Percentiles rank a stretch among this genome's conserved stretches.
These are phyloP conservation scores for Euclidia mi DNA, from an alignment of 2,888 invertebrate species.

Conservation along the genomic window DNA sequence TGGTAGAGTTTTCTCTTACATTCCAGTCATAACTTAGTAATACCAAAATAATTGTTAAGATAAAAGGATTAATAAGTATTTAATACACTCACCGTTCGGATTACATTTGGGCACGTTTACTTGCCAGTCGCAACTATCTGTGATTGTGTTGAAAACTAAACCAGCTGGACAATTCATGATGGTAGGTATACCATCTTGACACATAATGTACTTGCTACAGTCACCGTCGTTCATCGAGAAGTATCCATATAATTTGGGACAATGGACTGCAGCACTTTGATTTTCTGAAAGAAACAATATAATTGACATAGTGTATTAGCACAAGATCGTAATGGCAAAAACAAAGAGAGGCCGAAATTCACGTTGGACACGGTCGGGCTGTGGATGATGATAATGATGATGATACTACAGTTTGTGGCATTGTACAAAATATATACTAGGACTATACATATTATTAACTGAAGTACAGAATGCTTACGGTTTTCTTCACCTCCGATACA, in stretches of 20 bases:
- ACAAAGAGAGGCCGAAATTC: no score
- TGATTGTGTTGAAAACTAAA: constrained; percentile 68
- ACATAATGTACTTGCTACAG: constrained; percentile 73
- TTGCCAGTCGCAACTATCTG: constrained; percentile 74
- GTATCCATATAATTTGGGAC: constrained; percentile 66
- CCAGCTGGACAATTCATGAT: constrained; percentile 75
- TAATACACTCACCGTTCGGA: constrained; percentile 53
- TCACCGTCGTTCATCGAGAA: constrained; percentile 64
- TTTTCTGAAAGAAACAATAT: constrained; percentile 34
- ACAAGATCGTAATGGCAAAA: no score
- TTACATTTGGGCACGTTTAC: constrained; percentile 74
- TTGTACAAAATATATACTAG: no score
- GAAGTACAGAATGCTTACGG: constrained; percentile 52
- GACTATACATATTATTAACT: no score
- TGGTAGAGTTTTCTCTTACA: no score
- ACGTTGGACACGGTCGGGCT: no score
- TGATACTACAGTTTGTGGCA: no score
- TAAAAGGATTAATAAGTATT: not conserved
- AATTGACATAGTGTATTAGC: not conserved
- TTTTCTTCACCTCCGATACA: constrained; percentile 90
- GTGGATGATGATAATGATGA: no score
- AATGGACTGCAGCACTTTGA: constrained; percentile 41
- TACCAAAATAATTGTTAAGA: no score
- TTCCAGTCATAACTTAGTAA: no score
- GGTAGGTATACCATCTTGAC: constrained; percentile 68